Conservation (phyloP, 2,797 vertebrate species). For the Sphenopsis melanotis region DNA sequence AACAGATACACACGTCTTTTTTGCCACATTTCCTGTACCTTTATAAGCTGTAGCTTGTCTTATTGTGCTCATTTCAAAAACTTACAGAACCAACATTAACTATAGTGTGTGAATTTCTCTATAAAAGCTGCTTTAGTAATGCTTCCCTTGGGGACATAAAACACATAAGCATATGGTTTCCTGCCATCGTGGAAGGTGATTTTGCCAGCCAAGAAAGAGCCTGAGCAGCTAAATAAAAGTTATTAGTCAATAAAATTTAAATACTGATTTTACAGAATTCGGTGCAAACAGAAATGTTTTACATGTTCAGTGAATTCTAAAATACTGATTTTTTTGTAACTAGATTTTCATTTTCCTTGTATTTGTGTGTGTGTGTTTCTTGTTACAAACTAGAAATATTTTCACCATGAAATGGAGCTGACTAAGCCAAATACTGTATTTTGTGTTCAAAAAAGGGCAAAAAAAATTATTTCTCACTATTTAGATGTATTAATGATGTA, state of each 20-base stretch:
- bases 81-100: accelerated
- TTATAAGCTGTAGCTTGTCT: background rate
- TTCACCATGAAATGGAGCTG: background rate
- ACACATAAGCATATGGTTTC: background rate
- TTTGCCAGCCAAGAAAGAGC: background rate
- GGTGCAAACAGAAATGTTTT: background rate
- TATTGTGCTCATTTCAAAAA: background rate
- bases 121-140: background rate
- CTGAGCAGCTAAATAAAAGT: background rate
- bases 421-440: background rate
- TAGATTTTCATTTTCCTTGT: background rate
- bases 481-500: background rate
- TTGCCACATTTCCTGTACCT: accelerated
- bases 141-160: background rate
- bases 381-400: background rate
- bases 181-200: background rate
- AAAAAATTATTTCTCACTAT: accelerated
- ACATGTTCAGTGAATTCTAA: background rate
- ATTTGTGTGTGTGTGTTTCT: accelerated
- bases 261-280: background rate
- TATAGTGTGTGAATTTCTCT: background rate
- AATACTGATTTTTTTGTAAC: background rate
- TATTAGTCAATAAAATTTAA: background rate
- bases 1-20: accelerated
- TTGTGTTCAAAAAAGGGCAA: background rate